Evolutionary conservation across 2,113 vertebrate genomes (phyloP).

Genomic region (Eptesicus fuscus): DNA sequence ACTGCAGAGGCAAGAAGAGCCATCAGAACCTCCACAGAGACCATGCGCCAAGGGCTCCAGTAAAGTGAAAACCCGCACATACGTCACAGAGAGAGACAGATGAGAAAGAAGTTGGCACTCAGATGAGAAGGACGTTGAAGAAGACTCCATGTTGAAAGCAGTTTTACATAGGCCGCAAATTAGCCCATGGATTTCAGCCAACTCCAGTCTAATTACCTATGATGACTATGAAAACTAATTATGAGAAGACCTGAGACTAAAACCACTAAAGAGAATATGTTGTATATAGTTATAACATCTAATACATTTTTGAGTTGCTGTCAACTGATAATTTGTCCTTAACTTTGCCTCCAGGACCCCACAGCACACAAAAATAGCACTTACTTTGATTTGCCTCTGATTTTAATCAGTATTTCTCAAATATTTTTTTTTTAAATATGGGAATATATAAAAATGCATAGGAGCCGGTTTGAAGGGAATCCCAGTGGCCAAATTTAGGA

Average conservation of each 20-base stretch:
- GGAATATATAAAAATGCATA: neutral
- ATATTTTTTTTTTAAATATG: too few relatives aligned
- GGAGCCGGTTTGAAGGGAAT: neutral
- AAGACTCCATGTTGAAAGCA: neutral
- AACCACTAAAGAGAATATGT: neutral
- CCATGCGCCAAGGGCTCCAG: neutral
- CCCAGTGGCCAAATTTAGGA: neutral
- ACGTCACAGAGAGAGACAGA: neutral
- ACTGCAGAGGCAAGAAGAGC: neutral
- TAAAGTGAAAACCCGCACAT: neutral
- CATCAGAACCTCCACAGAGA: neutral
- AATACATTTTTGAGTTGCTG: neutral
- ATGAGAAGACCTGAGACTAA: constrained; percentile 7
- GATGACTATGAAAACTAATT: constrained; percentile 43
- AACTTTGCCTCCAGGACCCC: neutral
- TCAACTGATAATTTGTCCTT: neutral
- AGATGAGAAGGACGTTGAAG: neutral
- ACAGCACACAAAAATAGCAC: neutral
- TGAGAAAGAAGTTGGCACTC: neutral
- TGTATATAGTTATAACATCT: neutral
- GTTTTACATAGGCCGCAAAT: neutral
- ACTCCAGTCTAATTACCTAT: constrained; percentile 19
- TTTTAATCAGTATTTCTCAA: neutral
- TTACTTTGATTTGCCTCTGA: constrained; percentile 3
- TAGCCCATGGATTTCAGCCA: neutral